phyloP scores from a whole-genome alignment of 1,140 invertebrate species.

The Episyrphus balteatus region DNA sequence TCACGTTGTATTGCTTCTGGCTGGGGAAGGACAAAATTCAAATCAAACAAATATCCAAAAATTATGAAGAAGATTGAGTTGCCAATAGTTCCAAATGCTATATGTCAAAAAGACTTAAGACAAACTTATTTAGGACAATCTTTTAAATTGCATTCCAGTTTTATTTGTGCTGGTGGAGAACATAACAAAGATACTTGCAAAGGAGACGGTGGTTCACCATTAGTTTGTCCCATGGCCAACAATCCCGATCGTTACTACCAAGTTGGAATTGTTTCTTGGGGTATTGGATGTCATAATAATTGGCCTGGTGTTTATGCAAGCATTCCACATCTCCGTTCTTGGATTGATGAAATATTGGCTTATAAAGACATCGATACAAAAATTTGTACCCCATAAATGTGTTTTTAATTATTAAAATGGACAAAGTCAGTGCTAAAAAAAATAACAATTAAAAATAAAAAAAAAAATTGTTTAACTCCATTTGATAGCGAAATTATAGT shows the following conservation, averaged over 20 bases:
- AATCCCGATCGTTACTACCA: conserved; percentile 42
- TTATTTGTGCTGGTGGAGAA: conserved; percentile 63
- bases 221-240: conserved; percentile 47
- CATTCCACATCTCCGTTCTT: not conserved
- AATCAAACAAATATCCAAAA: too few species aligned
- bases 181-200: conserved; percentile 56
- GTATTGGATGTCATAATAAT: not conserved
- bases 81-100: conserved; percentile 42
- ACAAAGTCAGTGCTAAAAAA: too few species aligned
- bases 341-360: not conserved
- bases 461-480: too few species aligned
- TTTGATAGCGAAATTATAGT: too few species aligned
- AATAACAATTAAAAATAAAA: too few species aligned
- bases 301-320: not conserved
- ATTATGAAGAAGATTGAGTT: conserved; percentile 54
- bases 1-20: conserved; percentile 47
- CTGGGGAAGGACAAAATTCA: conserved; percentile 49
- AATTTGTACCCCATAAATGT: too few species aligned
- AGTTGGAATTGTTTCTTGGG: conserved; percentile 38
- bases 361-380: too few species aligned
- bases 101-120: conserved; percentile 45
- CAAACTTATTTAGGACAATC: conserved; percentile 47
- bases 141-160: conserved; percentile 52
- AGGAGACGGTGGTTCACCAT: conserved; percentile 34
- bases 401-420: too few species aligned